phyloP scores from a whole-genome alignment of 2,113 vertebrate species.

The Cairina moschata region DNA sequence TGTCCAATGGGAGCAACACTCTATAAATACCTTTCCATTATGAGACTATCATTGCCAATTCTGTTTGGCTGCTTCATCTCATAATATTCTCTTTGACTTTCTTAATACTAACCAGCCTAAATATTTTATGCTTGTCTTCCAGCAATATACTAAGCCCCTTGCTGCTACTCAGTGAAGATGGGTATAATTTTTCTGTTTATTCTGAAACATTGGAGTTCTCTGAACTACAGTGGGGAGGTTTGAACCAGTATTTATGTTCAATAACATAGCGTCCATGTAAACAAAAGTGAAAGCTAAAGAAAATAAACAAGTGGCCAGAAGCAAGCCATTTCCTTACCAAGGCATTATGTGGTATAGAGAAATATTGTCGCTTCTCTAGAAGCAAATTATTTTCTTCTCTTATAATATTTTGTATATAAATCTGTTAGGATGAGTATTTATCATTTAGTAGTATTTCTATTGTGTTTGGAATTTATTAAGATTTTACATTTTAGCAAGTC shows the following conservation, averaged over 20 bases:
- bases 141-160: slow-evolving; percentile 18
- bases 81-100: slow-evolving; percentile 55
- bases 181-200: slow-evolving; percentile 31
- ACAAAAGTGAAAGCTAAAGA: not conserved
- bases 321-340: not conserved
- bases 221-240: slow-evolving; percentile 15
- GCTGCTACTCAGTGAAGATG: slow-evolving; percentile 19
- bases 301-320: slow-evolving; percentile 20
- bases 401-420: not conserved
- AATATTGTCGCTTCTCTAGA: not conserved
- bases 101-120: slow-evolving; percentile 57
- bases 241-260: not conserved
- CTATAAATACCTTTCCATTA: slow-evolving; percentile 45
- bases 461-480: not conserved
- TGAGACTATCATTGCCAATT: slow-evolving; percentile 37
- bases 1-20: not conserved
- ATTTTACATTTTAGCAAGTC: not conserved
- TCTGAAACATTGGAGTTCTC: slow-evolving; percentile 17
- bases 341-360: not conserved
- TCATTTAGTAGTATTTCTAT: not conserved
- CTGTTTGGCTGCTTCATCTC: slow-evolving; percentile 56
- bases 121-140: slow-evolving; percentile 62
- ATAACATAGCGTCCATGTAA: not conserved
- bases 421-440: not conserved
- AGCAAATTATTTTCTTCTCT: not conserved